phyloP scores from a whole-genome alignment of 1,140 invertebrate species.

The Procambarus clarkii region DNA sequence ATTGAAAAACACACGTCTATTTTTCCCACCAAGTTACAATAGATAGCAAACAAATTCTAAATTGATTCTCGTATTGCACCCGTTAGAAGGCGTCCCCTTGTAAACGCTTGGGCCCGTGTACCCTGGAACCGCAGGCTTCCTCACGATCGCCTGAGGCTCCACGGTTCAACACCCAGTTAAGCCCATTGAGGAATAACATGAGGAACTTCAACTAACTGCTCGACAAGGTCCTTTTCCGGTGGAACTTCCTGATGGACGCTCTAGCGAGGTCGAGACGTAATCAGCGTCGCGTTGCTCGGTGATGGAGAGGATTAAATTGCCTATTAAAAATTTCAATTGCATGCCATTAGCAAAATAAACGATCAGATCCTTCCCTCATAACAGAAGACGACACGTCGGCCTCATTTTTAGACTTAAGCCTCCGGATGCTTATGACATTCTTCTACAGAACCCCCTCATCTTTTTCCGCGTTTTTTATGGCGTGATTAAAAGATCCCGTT shows the following conservation, averaged over 20 bases:
- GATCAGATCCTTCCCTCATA: conserved; percentile 56
- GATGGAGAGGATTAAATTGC: conserved; percentile 69
- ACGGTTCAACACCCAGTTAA: background rate
- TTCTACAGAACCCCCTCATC: conserved; percentile 3
- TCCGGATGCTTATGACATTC: conserved; percentile 18
- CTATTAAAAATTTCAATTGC: conserved; percentile 70
- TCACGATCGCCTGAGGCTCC: background rate
- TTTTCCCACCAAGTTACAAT: conserved; percentile 64
- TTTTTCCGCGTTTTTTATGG: background rate
- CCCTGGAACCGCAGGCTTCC: background rate
- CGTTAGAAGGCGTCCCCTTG: conserved; percentile 2
- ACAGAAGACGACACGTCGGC: conserved; percentile 56
- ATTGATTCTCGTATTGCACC: conserved; percentile 63
- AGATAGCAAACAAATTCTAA: conserved; percentile 62
- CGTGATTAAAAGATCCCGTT: background rate
- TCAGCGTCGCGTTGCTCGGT: conserved; percentile 48
- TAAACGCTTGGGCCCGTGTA: background rate
- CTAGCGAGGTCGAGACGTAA: conserved; percentile 58
- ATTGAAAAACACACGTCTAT: conserved; percentile 67
- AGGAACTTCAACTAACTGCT: background rate
- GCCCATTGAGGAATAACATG: no score
- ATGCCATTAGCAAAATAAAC: conserved; percentile 67
- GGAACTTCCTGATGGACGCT: background rate
- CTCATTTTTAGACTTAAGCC: conserved; percentile 35
- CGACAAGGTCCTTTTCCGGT: background rate